phyloP scores from a whole-genome alignment of 2,797 vertebrate species.

The Periophthalmus magnuspinnatus region DNA sequence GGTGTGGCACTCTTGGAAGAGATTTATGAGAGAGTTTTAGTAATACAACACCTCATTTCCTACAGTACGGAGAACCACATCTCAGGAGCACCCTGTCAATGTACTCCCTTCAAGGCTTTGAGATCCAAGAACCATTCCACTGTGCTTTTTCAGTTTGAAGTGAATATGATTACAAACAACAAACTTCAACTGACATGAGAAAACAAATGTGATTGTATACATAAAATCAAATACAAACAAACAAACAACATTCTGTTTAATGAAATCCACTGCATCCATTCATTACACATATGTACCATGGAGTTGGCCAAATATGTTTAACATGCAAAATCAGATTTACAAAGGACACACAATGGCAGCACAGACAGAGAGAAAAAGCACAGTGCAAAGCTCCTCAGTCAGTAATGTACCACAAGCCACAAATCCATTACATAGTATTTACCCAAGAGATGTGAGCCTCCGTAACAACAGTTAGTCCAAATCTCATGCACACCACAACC shows the following conservation, averaged over 20 bases:
- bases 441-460: slow-evolving; percentile 96
- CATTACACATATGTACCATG: neutral
- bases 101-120: slow-evolving; percentile 16
- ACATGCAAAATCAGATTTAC: slow-evolving; percentile 70
- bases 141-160: slow-evolving; percentile 78
- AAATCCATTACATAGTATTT: slow-evolving; percentile 63
- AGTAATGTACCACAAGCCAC: slow-evolving; percentile 62
- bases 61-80: slow-evolving; percentile 88
- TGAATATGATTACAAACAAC: slow-evolving; percentile 20
- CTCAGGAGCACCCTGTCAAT: slow-evolving; percentile 74
- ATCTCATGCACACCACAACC: slow-evolving; percentile 81
- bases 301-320: slow-evolving; percentile 66
- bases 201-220: slow-evolving; percentile 6
- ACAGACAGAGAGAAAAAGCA: slow-evolving; percentile 77
- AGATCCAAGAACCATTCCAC: slow-evolving; percentile 71
- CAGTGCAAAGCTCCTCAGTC: slow-evolving; percentile 75
- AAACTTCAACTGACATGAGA: slow-evolving; percentile 1
- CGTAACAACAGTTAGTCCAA: slow-evolving; percentile 81
- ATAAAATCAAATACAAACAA: slow-evolving; percentile 3
- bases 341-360: slow-evolving; percentile 50
- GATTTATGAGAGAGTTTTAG: slow-evolving; percentile 90
- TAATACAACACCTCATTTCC: slow-evolving; percentile 82
- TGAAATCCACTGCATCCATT: slow-evolving; percentile 4
- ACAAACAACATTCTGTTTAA: slow-evolving; percentile 44
- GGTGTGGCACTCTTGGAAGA: slow-evolving; percentile 93